Base-by-base conservation (phyloP, 1,140 invertebrate species). In the Diabrotica virgifera region DNA sequence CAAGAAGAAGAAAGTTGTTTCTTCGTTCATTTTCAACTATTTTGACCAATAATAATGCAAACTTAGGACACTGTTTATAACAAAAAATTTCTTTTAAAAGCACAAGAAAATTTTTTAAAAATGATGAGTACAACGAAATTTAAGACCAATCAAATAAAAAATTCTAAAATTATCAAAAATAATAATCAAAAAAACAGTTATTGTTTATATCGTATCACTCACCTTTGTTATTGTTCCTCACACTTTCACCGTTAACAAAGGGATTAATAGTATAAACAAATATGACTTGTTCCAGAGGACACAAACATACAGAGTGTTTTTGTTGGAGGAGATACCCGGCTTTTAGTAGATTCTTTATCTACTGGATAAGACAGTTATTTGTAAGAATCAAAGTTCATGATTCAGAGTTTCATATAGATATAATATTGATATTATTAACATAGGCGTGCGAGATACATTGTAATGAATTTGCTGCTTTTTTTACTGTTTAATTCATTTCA, bases 321-420 rank as follows among this genome's bases (percentile, higher is more conserved):
- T 0, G 0, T 62, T 11, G n/a, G 12, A 59, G 8, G 13, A 40
- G 35, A 14, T 38, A 13, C 36, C 36, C 57, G 11, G 12, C 37
- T 59, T 59, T 59, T 13, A 59, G 57, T 37, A 35, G 57, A 59
- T 55, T 55, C 13, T 59, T 59, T 59, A 61, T 61, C 59, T 61
- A 52, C 51, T 61, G 46, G 46, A 35, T 52, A 61, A 52, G 51
- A 61, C 52, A 52, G 12, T 36, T 54, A 35, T 62, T 10, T 6
- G 40, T 50, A 46, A 46, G 60, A 62, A 54, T 54, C 60, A 62
- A 62, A 62, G 60, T 62, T 62, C 60, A 62, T 54, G 36, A 54
- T 62, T 62, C 12, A 54, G 52, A 54, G 52, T 52, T 50, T 52
- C 24, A 52, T 54, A 52, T 13, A 58, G 12, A 38, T 58, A 46